A percentile compares a stretch with the other conserved stretches of the same genome.
phyloP scores from a whole-genome alignment of 2,797 vertebrate genomes.

The Ctenosaura bakeri region DNA sequence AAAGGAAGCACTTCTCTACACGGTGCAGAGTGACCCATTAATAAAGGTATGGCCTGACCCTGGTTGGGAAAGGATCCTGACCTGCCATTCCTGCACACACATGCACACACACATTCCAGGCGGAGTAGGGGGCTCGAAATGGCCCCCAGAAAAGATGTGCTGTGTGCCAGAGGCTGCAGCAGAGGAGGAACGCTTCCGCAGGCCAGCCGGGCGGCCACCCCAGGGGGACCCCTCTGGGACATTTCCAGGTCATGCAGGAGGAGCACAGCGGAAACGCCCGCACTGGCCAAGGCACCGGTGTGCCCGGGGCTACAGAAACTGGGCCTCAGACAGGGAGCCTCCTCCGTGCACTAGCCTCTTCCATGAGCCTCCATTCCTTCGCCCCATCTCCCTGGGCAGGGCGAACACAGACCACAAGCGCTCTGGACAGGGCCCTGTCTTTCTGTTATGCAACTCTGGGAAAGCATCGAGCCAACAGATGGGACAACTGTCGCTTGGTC shows the following conservation, averaged over 20 bases:
- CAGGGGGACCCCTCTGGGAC: not conserved
- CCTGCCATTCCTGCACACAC: not conserved
- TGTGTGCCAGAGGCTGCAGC: not conserved
- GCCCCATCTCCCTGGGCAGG: no score
- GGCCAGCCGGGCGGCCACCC: no score
- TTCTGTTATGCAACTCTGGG: not conserved
- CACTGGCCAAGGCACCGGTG: no score
- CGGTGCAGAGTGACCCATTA: no score
- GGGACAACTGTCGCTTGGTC: not conserved
- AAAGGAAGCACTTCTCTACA: no score
- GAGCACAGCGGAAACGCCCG: no score
- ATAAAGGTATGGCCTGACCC: not conserved
- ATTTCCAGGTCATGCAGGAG: no score
- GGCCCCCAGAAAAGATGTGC: not conserved
- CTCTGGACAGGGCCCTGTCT: not conserved
- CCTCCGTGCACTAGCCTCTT: no score
- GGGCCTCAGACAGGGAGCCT: no score
- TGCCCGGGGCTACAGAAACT: no score
- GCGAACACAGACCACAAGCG: not conserved
- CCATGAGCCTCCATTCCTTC: no score
- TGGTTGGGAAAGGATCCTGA: not conserved
- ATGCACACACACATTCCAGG: not conserved
- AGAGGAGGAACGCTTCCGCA: not conserved
- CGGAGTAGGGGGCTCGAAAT: not conserved
- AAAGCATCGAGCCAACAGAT: not conserved